phyloP scores from a whole-genome alignment of 2,797 vertebrate species.

The Megalops cyprinoides region DNA sequence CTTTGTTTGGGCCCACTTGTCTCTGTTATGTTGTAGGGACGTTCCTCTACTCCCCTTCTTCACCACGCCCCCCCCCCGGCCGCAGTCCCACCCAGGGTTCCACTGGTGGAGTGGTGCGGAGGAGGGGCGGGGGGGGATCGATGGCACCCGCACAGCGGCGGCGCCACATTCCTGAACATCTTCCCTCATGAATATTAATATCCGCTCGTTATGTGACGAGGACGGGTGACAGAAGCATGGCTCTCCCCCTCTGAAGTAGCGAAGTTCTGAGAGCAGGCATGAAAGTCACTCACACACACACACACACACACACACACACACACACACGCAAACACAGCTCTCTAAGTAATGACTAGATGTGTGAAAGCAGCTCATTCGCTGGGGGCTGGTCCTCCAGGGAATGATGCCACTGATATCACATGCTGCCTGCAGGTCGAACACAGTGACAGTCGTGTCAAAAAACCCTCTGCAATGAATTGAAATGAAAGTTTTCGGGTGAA shows the following conservation, averaged over 20 bases:
- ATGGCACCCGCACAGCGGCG: background rate
- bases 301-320: background rate
- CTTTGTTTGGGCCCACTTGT: background rate
- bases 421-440: background rate
- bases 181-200: conserved; percentile 33
- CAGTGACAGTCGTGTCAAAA: no score
- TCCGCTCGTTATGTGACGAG: conserved; percentile 14
- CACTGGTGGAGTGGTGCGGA: background rate
- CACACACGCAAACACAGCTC: background rate
- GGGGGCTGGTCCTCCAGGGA: background rate
- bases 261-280: background rate
- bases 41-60: background rate
- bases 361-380: background rate
- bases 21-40: background rate
- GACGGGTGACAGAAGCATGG: background rate
- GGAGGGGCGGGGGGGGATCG: background rate
- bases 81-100: background rate
- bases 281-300: no score
- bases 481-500: no score
- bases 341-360: background rate
- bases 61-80: background rate
- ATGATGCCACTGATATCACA: background rate
- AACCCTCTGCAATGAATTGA: no score
- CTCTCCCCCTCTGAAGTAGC: background rate
- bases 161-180: conserved; percentile 24